Base-by-base conservation (phyloP, 2,797 vertebrate species). In the Champsocephalus gunnari region DNA sequence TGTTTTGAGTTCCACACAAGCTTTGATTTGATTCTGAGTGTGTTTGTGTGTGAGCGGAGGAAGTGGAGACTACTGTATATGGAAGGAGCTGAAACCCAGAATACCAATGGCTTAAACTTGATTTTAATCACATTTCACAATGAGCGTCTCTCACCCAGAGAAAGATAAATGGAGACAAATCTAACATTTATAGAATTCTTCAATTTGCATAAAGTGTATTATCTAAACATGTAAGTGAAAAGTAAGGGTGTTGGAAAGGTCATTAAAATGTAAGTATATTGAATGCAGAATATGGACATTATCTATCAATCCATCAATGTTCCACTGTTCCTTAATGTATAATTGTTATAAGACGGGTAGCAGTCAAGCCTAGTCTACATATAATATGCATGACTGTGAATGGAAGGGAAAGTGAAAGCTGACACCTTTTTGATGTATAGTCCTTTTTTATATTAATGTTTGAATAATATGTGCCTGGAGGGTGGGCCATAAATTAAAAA, bases 401-500 rank as follows among this genome's bases (percentile, higher is more conserved):
- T 86, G 82, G 87, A 95, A 92, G 92, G 71, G 91, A 93, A 95
- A 93, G 94, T 95, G 94, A 95, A 95, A 96, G 94, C 91, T 90
- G 95, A 95, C 94, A 95, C 94, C 96, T 96, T 38, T 96, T 92
- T 97, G 96, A 97, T 97, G 95, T 96, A 96, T 95, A 94, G 94
- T 94, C 96, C 95, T 96, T 97, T 97, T 92, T 89, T 92, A 88
- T 97, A 98, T 98, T 97, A 97, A 98, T 97, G 97, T 97, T 97
- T 98, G 96, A 98, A 96, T 99, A 98, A 98, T 98, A 96, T 96
- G 96, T 93, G 96, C 96, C 98, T 96, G 88, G 93, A 96, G 96
- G 97, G 96, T 93, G 90, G 95, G 96, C 96, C 88, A 96, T 97
- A 96, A 97, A 98, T 99, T 98, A 97, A 95, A 96, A 95, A 93